Conservation (phyloP, 2,888 invertebrate genomes). For the Masnerella sp. region DNA sequence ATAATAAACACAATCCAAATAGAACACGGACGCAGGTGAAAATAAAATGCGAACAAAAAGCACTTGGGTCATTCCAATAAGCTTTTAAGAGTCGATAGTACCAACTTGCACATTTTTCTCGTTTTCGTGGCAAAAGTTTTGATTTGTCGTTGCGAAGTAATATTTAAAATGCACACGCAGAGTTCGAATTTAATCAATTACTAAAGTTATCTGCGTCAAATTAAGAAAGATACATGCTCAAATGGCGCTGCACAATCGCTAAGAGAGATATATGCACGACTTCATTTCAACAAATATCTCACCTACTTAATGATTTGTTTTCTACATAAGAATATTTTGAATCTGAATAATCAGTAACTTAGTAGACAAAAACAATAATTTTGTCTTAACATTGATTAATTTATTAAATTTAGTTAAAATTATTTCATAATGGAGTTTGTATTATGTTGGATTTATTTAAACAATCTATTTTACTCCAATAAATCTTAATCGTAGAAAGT, state of each 20-base stretch:
- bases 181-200: slow-evolving; percentile 18
- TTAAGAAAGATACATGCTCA: slow-evolving; percentile 19
- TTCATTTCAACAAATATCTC: background rate
- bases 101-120: slow-evolving; percentile 23
- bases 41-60: slow-evolving; percentile 46
- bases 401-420: too few relatives aligned
- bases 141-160: slow-evolving; percentile 19
- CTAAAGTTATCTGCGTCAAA: slow-evolving; percentile 14
- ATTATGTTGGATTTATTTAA: too few relatives aligned
- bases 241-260: slow-evolving; percentile 7
- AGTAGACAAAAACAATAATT: too few relatives aligned
- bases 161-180: slow-evolving; percentile 7
- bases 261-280: background rate
- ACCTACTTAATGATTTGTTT: too few relatives aligned
- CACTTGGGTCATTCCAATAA: slow-evolving; percentile 38
- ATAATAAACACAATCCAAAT: slow-evolving; percentile 28
- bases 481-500: too few relatives aligned
- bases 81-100: slow-evolving; percentile 31
- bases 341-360: too few relatives aligned
- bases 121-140: slow-evolving; percentile 19
- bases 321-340: too few relatives aligned
- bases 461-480: too few relatives aligned
- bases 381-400: too few relatives aligned
- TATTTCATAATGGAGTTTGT: too few relatives aligned
- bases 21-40: slow-evolving; percentile 18